A percentile compares a stretch with the other conserved stretches of the same genome.
These are phyloP conservation scores for zebrafish (Danio rerio) DNA, from an alignment of 2,113 vertebrate species.

Conservation along the genomic window GRCz12tu NC_133181.1:44434001-44434500, in stretches of 20 bases:
- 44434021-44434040: conserved; percentile 20
- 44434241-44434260: not conserved
- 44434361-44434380: conserved; percentile 7
- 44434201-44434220: not conserved
- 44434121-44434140: not conserved
- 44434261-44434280: not conserved
- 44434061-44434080: not conserved
- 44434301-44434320: not conserved
- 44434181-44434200: not conserved
- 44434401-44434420: conserved; percentile 6
- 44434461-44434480: conserved; percentile 3
- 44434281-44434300: not conserved
- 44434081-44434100: not conserved
- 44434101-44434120: not conserved
- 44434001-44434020: conserved; percentile 7
- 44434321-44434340: not conserved
- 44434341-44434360: not conserved
- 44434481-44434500: not conserved
- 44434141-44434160: not conserved
- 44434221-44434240: not conserved
- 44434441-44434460: not conserved
- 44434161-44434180: not conserved
- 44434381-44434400: not conserved
- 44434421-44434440: not conserved
- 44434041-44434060: conserved; percentile 16